Evolutionary conservation across 2,888 invertebrate species (phyloP).

Genomic region (Eudemis profundana): DNA sequence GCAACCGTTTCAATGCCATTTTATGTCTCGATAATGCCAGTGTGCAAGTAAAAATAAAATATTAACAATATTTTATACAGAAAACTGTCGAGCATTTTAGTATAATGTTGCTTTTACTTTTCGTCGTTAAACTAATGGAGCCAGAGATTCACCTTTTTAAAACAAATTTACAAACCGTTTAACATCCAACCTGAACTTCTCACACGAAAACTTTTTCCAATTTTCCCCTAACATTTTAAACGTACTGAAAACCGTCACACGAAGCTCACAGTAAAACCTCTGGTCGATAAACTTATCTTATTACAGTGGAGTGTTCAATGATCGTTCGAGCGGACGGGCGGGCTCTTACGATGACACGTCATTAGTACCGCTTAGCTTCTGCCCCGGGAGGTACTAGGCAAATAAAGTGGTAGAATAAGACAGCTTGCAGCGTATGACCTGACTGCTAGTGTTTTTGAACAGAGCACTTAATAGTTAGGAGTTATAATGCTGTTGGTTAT

Average conservation of each 20-base stretch:
- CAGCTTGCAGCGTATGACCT: slow-evolving; percentile 29
- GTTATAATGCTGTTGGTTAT: too few relatives aligned
- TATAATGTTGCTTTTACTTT: not conserved
- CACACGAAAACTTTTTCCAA: slow-evolving; percentile 31
- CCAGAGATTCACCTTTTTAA: not conserved
- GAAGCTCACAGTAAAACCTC: slow-evolving; percentile 50
- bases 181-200: slow-evolving; percentile 16
- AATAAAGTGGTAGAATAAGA: slow-evolving; percentile 38
- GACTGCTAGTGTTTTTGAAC: not conserved
- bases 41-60: slow-evolving; percentile 55
- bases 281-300: slow-evolving; percentile 74
- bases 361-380: slow-evolving; percentile 58
- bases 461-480: not conserved
- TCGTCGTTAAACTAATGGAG: not conserved
- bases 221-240: slow-evolving; percentile 34
- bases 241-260: slow-evolving; percentile 45
- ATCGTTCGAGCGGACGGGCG: slow-evolving; percentile 65
- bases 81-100: not conserved
- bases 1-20: slow-evolving; percentile 74
- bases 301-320: slow-evolving; percentile 69
- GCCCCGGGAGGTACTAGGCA: slow-evolving; percentile 43
- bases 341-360: slow-evolving; percentile 66
- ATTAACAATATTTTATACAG: slow-evolving; percentile 21
- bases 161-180: slow-evolving; percentile 13
- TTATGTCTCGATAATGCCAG: slow-evolving; percentile 71